Base-by-base conservation (phyloP, 2,113 vertebrate species). In the Thermophis baileyi region DNA sequence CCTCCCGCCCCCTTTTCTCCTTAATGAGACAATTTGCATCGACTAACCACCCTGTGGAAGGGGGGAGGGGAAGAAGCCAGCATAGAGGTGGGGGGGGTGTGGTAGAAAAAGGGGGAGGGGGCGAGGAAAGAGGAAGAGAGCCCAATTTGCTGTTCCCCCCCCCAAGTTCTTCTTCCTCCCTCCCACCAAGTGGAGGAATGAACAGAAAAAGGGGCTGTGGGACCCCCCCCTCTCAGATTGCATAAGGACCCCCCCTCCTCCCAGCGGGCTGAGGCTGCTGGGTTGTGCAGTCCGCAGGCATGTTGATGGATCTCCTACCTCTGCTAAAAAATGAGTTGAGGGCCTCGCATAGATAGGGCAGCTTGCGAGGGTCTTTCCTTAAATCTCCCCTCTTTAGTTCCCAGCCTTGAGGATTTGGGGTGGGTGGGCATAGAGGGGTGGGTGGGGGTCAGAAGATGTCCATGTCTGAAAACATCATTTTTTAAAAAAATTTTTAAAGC, bases 11-110 rank as follows among this genome's bases (percentile, higher is more conserved):
- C 90, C 50, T 88, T 81, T 86, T 86, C 90, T 93, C 93, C 60
- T 91, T 93, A 93, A 93, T 89, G 93, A 93, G 90, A 89, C 69
- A 51, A 93, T 93, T 93, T 93, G 93, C 93, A 93, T 93, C 87
- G 51, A 85, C 69, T 89, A 91, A 85, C 60, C 89, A 91, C 85
- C 50, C 85, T 93, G 35, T 1, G 35, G 54, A 90, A 69, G 92
- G 92, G 92, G 92, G 89, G 49, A 50, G n/a, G 89, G 89, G 74
- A 54, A 27, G 22, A 35, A 30, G 35, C 11, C 51, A 27, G 7
- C 57, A 1, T 6, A 54, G 53, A 54, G 53, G 53, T 54, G 20
- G 1, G 53, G 2, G 22, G 22, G 20, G 54, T 18, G 53, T 4
- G 22, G 51, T 12, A 53, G 51, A 53, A 14, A 55, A 55, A 55